Base-by-base conservation (phyloP, 2,888 invertebrate genomes). In the Lomographa bimaculata region DNA sequence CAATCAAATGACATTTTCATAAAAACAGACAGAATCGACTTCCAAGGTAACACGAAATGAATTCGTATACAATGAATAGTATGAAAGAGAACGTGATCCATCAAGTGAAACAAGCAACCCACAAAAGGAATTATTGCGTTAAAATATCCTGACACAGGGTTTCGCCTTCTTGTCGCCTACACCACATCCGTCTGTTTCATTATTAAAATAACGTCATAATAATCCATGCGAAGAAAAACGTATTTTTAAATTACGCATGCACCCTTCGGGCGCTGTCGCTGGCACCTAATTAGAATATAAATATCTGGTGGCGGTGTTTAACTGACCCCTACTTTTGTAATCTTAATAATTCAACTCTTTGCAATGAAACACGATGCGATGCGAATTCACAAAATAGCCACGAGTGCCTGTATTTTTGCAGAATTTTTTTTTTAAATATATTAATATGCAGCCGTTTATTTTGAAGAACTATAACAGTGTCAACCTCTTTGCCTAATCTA, bases 241-340 rank as follows among this genome's bases (percentile, higher is more conserved):
- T 68, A 72, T 64, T 71, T 74, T 71, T 50, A 54, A 73, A 81
- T 84, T 80, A 85, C 71, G 70, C 74, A 83, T 85, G 81, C 80
- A 85, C 82, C 82, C 80, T 72, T 63, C 60, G 61, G 60, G 50
- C 60, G 63, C 70, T 72, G 77, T 68, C 60, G 77, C 72, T 71
- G 76, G 75, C 81, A 82, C 71, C 71, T 80, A 80, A 82, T 85
- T 82, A 82, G 69, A 84, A 85, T 86, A 79, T 79, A 78, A 82
- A 82, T 80, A 78, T 75, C 73, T 70, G 75, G 72, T 61, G 71
- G 65, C 68, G 68, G 59, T 68, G 72, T 78, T 81, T 73, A 79
- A 77, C 80, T 84, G 81, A 81, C 80, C 79, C 42, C 72, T 60
- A 61, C 67, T 64, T 75, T 77, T 81, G 71, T 78, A 71, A 79